Base-by-base conservation (phyloP, 2,113 vertebrate genomes). In the Mormyrus lacerda region DNA sequence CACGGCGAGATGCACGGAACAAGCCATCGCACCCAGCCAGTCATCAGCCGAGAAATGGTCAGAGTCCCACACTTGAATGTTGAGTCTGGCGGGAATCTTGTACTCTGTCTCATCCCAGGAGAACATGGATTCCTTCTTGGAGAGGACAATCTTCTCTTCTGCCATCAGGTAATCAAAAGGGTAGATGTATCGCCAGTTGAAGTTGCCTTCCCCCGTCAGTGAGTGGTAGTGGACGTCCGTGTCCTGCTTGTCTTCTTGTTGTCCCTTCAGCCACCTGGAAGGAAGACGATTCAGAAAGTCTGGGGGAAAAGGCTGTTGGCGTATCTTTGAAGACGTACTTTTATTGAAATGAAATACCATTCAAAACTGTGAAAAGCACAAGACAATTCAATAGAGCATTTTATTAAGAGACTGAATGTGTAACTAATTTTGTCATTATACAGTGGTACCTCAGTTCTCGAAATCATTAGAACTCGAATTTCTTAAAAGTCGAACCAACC, bases 31-130 rank as follows among this genome's bases (percentile, higher is more conserved):
- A 99, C 98, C 98, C 1, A 99, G 95, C 92, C 99, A 99, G 91
- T 99, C 98, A 0, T 99, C 98, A 0, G 98, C 98, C 0, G 98
- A 99, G 95, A 99, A 99, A 94, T 99, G 98, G 92, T 99, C 98
- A 0, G 98, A 98, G 0, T 99, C 98, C 98, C 98, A 99, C 91
- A 99, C 98, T 95, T 99, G 98, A 92, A 99, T 89, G 0, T 97
- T 99, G 92, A 99, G 97, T 31, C 98, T 96, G 0, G 98, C 97
- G 0, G 98, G 98, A 91, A 99, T 99, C 95, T 99, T 99, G 92
- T 99, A 99, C 89, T 99, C 98, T 0, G 98, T 99, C 95, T 99
- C 98, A 0, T 99, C 98, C 98, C 98, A 99, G 91, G 98, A 99
- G 94, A 99, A 99, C 97, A 99, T 97, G 90, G 98, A 99, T 93